Percentiles rank a stretch among this genome's conserved stretches.
Evolutionary conservation across 2,797 vertebrate genomes (phyloP).

Genomic region (Cygnus olor): DNA sequence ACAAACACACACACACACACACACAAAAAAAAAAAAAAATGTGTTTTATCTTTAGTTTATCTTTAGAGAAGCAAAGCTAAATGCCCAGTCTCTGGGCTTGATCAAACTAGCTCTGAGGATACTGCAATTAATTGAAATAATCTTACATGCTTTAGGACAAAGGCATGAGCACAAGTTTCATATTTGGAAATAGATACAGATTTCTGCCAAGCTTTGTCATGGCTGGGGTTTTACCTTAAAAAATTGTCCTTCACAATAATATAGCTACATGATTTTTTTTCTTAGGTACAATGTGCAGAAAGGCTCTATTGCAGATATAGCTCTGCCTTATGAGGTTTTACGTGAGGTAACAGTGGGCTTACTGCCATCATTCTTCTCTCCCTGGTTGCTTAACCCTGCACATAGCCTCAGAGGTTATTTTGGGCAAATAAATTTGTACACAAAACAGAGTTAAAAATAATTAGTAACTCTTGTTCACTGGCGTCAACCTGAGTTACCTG

Average conservation of each 20-base stretch:
- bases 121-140: background rate
- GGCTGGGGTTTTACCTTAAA: background rate
- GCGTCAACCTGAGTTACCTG: background rate
- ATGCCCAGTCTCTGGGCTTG: background rate
- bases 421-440: background rate
- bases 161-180: background rate
- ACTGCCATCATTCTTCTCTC: fast-evolving
- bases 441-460: background rate
- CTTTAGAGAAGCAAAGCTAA: background rate
- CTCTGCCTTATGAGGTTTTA: background rate
- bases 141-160: background rate
- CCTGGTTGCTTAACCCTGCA: background rate
- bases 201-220: background rate
- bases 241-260: background rate
- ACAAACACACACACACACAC: background rate
- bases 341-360: background rate
- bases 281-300: background rate
- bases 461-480: background rate
- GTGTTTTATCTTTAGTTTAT: background rate
- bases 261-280: background rate
- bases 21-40: background rate
- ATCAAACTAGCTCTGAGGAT: background rate
- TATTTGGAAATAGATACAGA: background rate
- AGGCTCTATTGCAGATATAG: background rate
- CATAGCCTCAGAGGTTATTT: background rate